Conservation (phyloP, 2,888 invertebrate species). For the Amaurobius ferox region DNA sequence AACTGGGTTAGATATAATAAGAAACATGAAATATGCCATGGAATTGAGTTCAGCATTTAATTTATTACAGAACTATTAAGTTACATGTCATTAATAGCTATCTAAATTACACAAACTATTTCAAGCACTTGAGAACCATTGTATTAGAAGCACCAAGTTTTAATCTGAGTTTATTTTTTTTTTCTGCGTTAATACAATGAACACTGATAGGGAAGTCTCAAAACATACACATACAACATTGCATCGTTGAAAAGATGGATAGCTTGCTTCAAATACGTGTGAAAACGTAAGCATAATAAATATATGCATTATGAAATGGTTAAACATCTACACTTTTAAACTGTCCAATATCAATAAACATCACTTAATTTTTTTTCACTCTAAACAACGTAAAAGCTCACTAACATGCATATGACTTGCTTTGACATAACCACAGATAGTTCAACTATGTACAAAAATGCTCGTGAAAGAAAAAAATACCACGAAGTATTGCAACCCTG, state of each 20-base stretch:
- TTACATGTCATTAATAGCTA: too few relatives aligned
- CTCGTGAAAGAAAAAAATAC: not conserved
- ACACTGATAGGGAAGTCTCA: constrained; percentile 62
- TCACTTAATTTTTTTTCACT: constrained; percentile 39
- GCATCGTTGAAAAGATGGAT: constrained; percentile 54
- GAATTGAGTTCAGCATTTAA: too few relatives aligned
- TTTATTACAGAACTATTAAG: too few relatives aligned
- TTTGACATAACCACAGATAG: constrained; percentile 28
- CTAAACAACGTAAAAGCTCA: constrained; percentile 63
- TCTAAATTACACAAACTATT: too few relatives aligned
- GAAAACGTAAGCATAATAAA: constrained; percentile 52
- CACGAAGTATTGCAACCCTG: not conserved
- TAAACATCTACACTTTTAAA: constrained; percentile 47
- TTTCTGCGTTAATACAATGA: constrained; percentile 54
- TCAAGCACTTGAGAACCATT: constrained; percentile 52
- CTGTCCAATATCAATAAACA: constrained; percentile 49
- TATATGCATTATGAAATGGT: constrained; percentile 38
- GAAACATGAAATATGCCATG: too few relatives aligned
- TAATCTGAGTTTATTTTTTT: constrained; percentile 47
- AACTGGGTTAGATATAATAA: not conserved
- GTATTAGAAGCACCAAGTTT: constrained; percentile 44
- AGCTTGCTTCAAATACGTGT: constrained; percentile 48
- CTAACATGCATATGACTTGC: constrained; percentile 64
- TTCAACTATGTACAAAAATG: constrained; percentile 50
- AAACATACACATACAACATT: constrained; percentile 56